Evolutionary conservation across 1,140 invertebrate genomes (phyloP).

Genomic region (Delia radicum): DNA sequence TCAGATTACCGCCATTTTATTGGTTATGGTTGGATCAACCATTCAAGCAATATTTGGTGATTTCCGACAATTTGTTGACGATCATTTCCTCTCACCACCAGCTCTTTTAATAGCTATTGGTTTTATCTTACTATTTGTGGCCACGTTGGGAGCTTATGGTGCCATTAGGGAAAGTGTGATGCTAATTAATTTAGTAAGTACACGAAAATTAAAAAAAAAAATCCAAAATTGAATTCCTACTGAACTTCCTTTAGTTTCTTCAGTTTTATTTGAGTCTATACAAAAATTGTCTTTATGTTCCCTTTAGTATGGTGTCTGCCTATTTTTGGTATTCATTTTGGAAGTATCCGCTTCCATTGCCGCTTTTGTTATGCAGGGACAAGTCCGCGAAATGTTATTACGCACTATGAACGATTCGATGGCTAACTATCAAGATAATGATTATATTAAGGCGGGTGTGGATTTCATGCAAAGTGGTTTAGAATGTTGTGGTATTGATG

Average conservation of each 20-base stretch:
- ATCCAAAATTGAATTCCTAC: no score
- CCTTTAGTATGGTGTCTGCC: slow-evolving; percentile 76
- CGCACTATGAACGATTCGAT: slow-evolving; percentile 63
- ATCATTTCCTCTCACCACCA: slow-evolving; percentile 70
- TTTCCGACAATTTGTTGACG: slow-evolving; percentile 70
- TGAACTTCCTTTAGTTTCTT: no score
- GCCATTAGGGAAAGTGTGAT: slow-evolving; percentile 80
- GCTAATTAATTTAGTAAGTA: slow-evolving; percentile 73
- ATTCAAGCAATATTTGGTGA: slow-evolving; percentile 73
- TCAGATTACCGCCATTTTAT: slow-evolving; percentile 71
- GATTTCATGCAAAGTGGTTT: slow-evolving; percentile 70
- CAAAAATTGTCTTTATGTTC: not conserved
- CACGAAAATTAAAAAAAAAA: not conserved
- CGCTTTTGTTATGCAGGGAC: slow-evolving; percentile 70
- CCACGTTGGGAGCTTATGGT: slow-evolving; percentile 79
- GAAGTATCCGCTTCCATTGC: slow-evolving; percentile 80
- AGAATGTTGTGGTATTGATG: slow-evolving; percentile 72
- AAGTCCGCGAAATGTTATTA: slow-evolving; percentile 62
- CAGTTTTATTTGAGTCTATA: no score
- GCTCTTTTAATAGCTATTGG: slow-evolving; percentile 76
- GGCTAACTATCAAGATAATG: slow-evolving; percentile 59
- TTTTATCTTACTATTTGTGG: slow-evolving; percentile 73
- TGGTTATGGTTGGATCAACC: slow-evolving; percentile 76
- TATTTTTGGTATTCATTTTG: slow-evolving; percentile 75
- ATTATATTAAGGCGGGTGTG: slow-evolving; percentile 59